Conservation (phyloP, 2,113 vertebrate species). For the Pseudopodoces humilis region DNA sequence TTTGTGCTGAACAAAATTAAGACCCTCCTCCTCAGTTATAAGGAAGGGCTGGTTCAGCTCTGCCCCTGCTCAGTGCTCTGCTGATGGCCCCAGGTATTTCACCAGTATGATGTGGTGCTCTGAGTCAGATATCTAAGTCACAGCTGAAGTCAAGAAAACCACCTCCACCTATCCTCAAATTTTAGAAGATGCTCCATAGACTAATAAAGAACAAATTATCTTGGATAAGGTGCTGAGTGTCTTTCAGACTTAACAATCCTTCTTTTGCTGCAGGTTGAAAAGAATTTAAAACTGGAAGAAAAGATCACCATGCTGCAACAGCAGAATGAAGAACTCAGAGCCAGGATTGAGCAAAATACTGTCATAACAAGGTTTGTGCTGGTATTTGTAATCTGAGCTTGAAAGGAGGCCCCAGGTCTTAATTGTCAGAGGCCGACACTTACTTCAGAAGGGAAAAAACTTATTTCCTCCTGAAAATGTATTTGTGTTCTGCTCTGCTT, state of each 20-base stretch:
- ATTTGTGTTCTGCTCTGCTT: background rate
- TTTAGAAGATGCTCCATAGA: background rate
- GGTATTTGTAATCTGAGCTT: background rate
- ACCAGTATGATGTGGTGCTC: background rate
- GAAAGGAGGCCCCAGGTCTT: background rate
- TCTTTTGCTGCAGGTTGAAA: conserved; percentile 84
- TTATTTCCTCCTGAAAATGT: background rate
- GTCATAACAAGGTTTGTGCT: conserved; percentile 87
- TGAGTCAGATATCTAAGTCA: background rate
- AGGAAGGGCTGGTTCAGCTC: background rate
- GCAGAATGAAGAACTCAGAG: conserved; percentile 93
- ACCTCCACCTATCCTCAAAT: background rate
- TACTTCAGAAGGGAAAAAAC: background rate
- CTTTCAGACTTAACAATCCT: background rate
- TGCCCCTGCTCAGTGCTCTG: background rate
- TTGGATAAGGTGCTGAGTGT: background rate
- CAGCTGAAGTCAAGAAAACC: background rate
- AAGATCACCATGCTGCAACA: conserved; percentile 92
- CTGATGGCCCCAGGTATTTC: background rate
- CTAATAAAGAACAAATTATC: background rate
- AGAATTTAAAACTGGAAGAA: conserved; percentile 91
- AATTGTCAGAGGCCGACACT: background rate
- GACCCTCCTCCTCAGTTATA: background rate
- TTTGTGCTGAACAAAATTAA: background rate
- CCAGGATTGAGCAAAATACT: conserved; percentile 90